A percentile compares a stretch with the other conserved stretches of the same genome.
Conservation (phyloP, 2,797 vertebrate genomes). For the Champsocephalus esox region DNA sequence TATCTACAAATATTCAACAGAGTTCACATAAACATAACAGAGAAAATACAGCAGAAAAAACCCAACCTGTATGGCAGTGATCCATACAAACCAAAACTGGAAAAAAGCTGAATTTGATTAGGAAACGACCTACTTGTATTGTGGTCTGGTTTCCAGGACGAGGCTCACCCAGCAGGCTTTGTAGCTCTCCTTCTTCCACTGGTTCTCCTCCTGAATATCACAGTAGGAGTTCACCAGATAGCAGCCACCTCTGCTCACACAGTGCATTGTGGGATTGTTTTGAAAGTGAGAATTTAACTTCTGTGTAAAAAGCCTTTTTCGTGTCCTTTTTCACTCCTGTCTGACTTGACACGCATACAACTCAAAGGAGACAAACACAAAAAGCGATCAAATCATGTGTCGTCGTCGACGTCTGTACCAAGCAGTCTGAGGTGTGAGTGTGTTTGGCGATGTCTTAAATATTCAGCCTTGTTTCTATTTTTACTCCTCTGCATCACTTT, state of each 20-base stretch:
- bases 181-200: slow-evolving; percentile 67
- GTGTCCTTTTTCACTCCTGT: background rate
- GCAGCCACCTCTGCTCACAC: slow-evolving; percentile 67
- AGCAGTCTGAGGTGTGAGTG: slow-evolving; percentile 31
- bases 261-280: slow-evolving; percentile 53
- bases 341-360: background rate
- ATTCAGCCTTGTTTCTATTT: slow-evolving; percentile 71
- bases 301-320: background rate
- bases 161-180: slow-evolving; percentile 65
- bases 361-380: background rate
- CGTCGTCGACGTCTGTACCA: slow-evolving; percentile 13
- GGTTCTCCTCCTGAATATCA: slow-evolving; percentile 68
- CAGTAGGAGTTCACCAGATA: slow-evolving; percentile 71
- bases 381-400: slow-evolving; percentile 1
- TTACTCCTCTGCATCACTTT: slow-evolving; percentile 63
- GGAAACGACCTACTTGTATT: slow-evolving; percentile 60
- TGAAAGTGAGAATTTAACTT: background rate
- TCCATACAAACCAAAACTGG: background rate
- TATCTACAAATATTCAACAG: background rate
- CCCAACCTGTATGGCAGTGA: background rate
- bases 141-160: slow-evolving; percentile 70
- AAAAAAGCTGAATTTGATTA: background rate
- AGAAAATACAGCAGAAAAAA: background rate
- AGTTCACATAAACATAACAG: background rate
- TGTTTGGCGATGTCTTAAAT: slow-evolving; percentile 63